A percentile compares a stretch with the other conserved stretches of the same genome.
phyloP scores from a whole-genome alignment of 2,797 vertebrate genomes.

The Halcyon smyrnensis region DNA sequence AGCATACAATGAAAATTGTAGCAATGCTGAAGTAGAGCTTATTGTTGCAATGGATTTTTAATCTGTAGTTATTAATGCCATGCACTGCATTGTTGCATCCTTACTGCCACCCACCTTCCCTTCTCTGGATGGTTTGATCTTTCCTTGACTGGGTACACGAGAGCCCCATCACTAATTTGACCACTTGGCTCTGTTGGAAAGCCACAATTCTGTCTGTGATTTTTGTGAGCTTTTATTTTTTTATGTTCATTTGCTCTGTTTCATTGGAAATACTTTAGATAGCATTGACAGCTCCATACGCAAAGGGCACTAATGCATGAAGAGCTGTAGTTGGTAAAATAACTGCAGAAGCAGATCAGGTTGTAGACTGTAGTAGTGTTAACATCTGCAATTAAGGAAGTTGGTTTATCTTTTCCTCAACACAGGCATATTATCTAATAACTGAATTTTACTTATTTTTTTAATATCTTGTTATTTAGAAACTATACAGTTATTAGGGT shows the following conservation, averaged over 20 bases:
- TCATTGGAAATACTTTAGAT: neutral
- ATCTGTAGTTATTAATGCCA: neutral
- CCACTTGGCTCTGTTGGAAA: neutral
- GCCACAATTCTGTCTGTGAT: neutral
- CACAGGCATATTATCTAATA: neutral
- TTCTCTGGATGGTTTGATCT: neutral
- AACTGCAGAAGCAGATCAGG: neutral
- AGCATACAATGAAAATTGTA: neutral
- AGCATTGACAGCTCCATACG: neutral
- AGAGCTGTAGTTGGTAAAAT: neutral
- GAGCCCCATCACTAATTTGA: neutral
- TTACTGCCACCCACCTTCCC: neutral
- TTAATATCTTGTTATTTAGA: neutral
- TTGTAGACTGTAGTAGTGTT: neutral
- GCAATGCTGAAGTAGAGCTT: neutral
- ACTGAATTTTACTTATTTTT: neutral
- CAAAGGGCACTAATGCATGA: neutral
- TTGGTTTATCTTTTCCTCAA: neutral
- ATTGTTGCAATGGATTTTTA: neutral
- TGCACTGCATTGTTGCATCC: neutral
- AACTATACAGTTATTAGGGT: fast-evolving
- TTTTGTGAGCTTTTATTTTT: neutral
- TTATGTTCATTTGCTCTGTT: neutral
- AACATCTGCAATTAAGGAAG: neutral
- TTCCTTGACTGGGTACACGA: neutral